Base-by-base conservation (phyloP, 2,888 invertebrate species). In the Protodeltote pygarga region DNA sequence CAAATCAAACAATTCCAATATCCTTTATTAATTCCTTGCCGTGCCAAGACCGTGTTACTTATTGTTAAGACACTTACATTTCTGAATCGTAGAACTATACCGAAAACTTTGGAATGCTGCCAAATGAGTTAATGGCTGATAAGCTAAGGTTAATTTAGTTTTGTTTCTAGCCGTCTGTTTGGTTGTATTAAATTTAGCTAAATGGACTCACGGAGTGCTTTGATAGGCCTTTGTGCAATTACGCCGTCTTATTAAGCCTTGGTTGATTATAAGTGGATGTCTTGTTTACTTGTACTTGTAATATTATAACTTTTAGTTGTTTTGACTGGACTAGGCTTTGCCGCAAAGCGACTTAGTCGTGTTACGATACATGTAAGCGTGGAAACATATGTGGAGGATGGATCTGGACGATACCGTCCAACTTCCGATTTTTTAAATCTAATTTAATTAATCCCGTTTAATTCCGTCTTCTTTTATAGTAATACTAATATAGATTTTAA, bases 121-220 rank as follows among this genome's bases (percentile, higher is more conserved):
- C 85, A 86, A 87, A 85, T 83, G 73, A 83, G 81, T 79, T 75
- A 84, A 80, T 77, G 77, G 77, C 75, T 84, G 84, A 85, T 86
- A 85, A 84, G 77, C 75, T 66, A 73, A 75, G 81, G 83, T 82
- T 84, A 84, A 84, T 81, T 80, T 75, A 69, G 78, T 77, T 77
- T 81, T 79, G 77, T 81, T 77, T 67, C 68, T 50, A 64, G 55
- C 45, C 59, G 53, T 49, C 61, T 59, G 64, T 63, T 70, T 40
- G 24, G 23, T 52, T 38, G 61, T 67, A 71, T 72, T 75, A 72
- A 72, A 79, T 73, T 71, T 69, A 49, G 44, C 51, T 61, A 59
- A 72, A 70, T 65, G 40, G 58, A 65, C 62, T 54, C 47, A 32
- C 33, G 34, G 49, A 67, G 60, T 41, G 61, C 47, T 60, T 66